A percentile compares a stretch with the other conserved stretches of the same genome.
phyloP scores from a whole-genome alignment of 1,140 invertebrate genomes.

The Heliconius eleuchia region DNA sequence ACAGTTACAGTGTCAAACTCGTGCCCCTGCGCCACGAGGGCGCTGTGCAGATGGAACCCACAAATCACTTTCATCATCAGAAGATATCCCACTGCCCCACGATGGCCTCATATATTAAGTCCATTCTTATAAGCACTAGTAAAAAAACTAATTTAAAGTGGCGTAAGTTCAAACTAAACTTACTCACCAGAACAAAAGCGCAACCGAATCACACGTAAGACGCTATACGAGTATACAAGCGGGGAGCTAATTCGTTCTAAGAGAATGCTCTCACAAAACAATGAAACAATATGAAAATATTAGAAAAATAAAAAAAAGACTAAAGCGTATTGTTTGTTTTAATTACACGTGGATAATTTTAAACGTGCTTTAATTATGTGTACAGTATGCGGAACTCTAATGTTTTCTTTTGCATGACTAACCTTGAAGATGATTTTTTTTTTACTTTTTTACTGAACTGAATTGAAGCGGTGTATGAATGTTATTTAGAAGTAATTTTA shows the following conservation, averaged over 20 bases:
- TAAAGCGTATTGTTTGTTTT: slow-evolving; percentile 15
- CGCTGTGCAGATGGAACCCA: too few relatives aligned
- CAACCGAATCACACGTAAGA: slow-evolving; percentile 21
- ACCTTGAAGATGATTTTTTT: background rate
- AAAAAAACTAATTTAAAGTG: slow-evolving; percentile 2
- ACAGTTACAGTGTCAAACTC: too few relatives aligned
- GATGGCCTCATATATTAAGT: background rate
- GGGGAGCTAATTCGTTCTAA: slow-evolving; percentile 29
- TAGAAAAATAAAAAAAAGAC: slow-evolving; percentile 12
- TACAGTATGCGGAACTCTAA: background rate
- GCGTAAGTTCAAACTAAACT: slow-evolving; percentile 11
- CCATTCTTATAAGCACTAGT: background rate
- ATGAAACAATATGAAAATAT: slow-evolving; percentile 18
- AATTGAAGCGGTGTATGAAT: background rate
- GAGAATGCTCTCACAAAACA: slow-evolving; percentile 14
- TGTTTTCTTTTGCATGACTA: background rate
- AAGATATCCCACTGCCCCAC: too few relatives aligned
- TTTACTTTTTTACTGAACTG: background rate
- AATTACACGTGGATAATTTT: slow-evolving; percentile 14
- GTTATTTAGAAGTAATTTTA: background rate
- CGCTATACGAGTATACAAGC: background rate
- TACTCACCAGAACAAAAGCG: slow-evolving; percentile 23
- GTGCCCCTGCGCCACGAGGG: too few relatives aligned
- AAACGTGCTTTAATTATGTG: background rate
- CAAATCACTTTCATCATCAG: too few relatives aligned